Evolutionary conservation across 1,140 invertebrate genomes (phyloP).

Genomic region (Portunus trituberculatus): DNA sequence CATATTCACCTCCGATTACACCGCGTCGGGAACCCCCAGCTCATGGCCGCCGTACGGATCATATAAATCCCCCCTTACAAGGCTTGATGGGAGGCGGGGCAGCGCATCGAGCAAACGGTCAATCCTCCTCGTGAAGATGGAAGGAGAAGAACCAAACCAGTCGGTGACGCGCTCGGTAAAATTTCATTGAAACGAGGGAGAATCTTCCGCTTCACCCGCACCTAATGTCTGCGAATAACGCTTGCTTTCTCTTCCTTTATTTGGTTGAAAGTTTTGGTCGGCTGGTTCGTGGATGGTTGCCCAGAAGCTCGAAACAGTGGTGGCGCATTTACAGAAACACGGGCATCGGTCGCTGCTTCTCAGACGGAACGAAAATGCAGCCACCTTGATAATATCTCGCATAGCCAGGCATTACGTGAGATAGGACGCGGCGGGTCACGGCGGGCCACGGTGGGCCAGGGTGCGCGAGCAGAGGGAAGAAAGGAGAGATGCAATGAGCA

Average conservation of each 20-base stretch:
- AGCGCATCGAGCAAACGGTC: neutral
- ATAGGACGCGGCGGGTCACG: neutral
- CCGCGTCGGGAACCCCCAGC: neutral
- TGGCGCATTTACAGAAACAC: neutral
- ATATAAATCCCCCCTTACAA: conserved; percentile 8
- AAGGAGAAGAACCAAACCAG: neutral
- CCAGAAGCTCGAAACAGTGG: conserved; percentile 17
- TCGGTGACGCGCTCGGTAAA: neutral
- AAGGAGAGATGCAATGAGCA: conserved; percentile 20
- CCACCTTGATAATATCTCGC: neutral
- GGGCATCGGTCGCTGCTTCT: neutral
- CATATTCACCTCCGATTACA: conserved; percentile 9
- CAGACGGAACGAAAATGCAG: conserved; percentile 9
- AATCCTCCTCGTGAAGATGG: neutral
- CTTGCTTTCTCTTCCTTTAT: neutral
- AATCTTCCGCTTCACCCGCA: neutral
- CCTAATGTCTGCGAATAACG: neutral
- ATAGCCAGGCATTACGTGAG: conserved; percentile 1
- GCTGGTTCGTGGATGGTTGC: neutral
- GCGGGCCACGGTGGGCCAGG: neutral
- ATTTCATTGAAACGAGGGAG: neutral
- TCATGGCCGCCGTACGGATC: neutral
- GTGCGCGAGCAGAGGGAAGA: neutral
- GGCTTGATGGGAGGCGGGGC: conserved; percentile 16
- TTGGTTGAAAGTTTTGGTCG: neutral